phyloP scores from a whole-genome alignment of 23 tunicate genomes.

The Diplosoma virens region DNA sequence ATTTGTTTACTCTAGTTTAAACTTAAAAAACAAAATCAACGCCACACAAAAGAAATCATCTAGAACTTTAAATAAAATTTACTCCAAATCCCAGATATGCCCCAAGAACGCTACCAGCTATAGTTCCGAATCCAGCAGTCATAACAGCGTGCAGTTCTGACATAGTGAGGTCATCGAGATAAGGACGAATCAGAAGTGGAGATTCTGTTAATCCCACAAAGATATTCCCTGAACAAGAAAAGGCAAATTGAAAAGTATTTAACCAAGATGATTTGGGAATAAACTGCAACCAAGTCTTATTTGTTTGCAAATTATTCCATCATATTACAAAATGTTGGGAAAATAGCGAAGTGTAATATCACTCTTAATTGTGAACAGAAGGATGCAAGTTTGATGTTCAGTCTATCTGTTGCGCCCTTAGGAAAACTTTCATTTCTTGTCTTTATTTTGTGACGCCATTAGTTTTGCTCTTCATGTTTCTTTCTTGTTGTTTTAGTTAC shows the following conservation, averaged over 20 bases:
- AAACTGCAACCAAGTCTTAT: no score
- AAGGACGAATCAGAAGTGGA: slow-evolving; percentile 52
- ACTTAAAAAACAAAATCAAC: no score
- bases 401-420: no score
- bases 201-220: slow-evolving; percentile 66
- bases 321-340: not conserved
- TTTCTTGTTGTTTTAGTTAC: no score
- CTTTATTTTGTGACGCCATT: no score
- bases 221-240: slow-evolving; percentile 32
- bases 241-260: not conserved
- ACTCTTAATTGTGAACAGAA: no score
- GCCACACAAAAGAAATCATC: not conserved
- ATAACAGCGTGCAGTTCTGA: slow-evolving; percentile 56
- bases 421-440: no score
- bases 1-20: no score
- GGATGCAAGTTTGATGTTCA: no score
- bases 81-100: slow-evolving; percentile 63
- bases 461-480: no score
- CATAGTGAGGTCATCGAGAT: slow-evolving; percentile 45
- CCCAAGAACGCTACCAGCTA: slow-evolving; percentile 67
- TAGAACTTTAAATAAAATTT: slow-evolving; percentile 2
- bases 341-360: not conserved
- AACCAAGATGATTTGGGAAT: no score
- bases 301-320: not conserved
- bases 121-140: slow-evolving; percentile 53